Base-by-base conservation (phyloP, 2,797 vertebrate species). In the Sebastolobus alascanus region DNA sequence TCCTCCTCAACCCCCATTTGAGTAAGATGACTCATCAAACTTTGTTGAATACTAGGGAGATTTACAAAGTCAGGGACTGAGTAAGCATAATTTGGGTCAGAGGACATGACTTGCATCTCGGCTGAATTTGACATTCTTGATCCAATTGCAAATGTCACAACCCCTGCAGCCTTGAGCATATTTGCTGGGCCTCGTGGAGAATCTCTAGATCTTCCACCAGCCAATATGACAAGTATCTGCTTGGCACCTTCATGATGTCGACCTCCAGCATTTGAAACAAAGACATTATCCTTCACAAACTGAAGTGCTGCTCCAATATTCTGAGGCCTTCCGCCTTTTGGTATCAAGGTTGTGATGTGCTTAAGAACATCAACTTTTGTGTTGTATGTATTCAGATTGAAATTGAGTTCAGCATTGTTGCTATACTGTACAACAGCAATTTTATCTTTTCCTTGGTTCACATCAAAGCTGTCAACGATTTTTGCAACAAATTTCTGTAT, bases 351-450 rank as follows among this genome's bases (percentile, higher is more conserved):
- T 74, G 70, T 82, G 25, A 96, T 43, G 14, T 93, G 90, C 29
- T 76, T 87, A 14, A 93, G 73, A 68, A 94, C 77, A 52, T 92
- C 91, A 13, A 85, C 86, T 87, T 60, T 94, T 55, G 86, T 93
- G 14, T 82, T 78, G 69, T 96, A 92, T 22, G 90, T 77, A 77
- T 93, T 92, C 33, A 96, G 80, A 78, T 90, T 86, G 73, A 96
- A 96, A 74, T 67, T 91, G 9, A 91, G 67, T 79, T 87, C 91
- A 86, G 93, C 85, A 86, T 82, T 92, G 70, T 94, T 93, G 89
- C 95, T 96, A 68, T 95, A 96, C 68, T 96, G 95, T 27, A 95
- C 92, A 85, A 96, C 80, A 83, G 95, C 93, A 65, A 96, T 88
- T 89, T 89, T 92, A 82, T 96, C 95, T 89, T 90, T 92, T 78